Percentiles rank a stretch among this genome's conserved stretches.
These are phyloP conservation scores for Zoanthus solanderi DNA, from an alignment of 92 coral and sea anemone genomes.

Conservation along the genomic window DNA sequence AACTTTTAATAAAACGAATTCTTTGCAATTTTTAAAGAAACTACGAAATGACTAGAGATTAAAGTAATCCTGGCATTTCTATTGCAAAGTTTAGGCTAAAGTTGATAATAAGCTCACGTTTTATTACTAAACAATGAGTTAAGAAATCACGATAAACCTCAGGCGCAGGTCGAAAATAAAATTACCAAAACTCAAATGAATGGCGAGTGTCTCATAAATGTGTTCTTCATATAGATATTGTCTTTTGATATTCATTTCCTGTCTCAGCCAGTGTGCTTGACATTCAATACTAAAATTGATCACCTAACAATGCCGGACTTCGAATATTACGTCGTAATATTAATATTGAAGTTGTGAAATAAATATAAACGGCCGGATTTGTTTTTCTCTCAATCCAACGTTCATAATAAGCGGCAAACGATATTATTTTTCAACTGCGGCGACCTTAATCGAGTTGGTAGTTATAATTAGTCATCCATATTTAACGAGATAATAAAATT, in stretches of 20 bases:
- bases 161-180: background rate
- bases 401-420: background rate
- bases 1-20: background rate
- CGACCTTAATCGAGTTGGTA: background rate
- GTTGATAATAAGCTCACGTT: background rate
- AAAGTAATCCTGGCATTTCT: background rate
- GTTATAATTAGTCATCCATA: background rate
- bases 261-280: background rate
- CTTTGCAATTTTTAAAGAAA: background rate
- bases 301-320: slow-evolving; percentile 5
- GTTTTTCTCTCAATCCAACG: background rate
- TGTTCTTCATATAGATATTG: background rate
- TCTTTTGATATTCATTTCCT: background rate
- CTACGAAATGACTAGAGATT: background rate
- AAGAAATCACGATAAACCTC: background rate
- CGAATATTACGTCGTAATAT: background rate
- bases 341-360: too few relatives aligned
- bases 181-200: background rate
- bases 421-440: background rate
- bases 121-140: background rate
- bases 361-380: too few relatives aligned
- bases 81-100: background rate
- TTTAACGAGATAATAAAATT: background rate
- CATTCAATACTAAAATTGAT: background rate
- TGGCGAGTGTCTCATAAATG: too few relatives aligned